Base-by-base conservation (phyloP, 1,140 invertebrate genomes). In the Apolygus lucorum region DNA sequence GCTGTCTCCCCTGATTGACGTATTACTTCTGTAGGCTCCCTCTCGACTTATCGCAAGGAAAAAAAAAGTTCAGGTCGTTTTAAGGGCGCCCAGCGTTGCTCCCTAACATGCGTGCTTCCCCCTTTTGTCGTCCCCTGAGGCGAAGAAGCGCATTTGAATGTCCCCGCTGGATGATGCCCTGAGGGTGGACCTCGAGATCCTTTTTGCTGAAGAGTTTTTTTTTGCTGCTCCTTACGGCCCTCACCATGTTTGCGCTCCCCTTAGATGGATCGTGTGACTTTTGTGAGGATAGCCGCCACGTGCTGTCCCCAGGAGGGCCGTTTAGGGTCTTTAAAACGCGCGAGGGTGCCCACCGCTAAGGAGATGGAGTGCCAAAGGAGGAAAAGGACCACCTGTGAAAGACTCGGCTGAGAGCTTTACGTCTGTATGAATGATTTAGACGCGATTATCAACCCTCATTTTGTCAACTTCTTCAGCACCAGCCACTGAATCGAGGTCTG, bases 291-390 rank as follows among this genome's bases (percentile, higher is more conserved):
- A 24, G 54, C 54, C 54, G 22, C 54, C 54, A 59, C 54, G 54
- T 59, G 54, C 54, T 59, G 54, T 59, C 54, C 54, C 54, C 54
- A 59, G 11, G 54, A 24, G 54, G 22, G 54, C 54, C 54, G 54
- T 59, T 59, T 59, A 59, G 54, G 54, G 54, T 11, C 22, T 59
- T 59, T 59, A 59, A 17, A 59, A 59, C 34, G 4, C 34, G 17
- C 4, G 34, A 42, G 34, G 34, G 34, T 42, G 34, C 34, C 34
- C 17, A 8, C 4, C 17, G 34, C 17, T 42, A 17, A 8, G 34
- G 4, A 11, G 54, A 11, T 59, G 54, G 22, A 42, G 8, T 4
- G 11, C 4, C 54, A 17, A 59, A 59, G 22, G 54, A 59, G 11
- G 11, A 22, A 59, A 59, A 59, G 22, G 22, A 22, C 54, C 54